Conservation (phyloP, 2,888 invertebrate genomes). For the Spisula subtruncata region DNA sequence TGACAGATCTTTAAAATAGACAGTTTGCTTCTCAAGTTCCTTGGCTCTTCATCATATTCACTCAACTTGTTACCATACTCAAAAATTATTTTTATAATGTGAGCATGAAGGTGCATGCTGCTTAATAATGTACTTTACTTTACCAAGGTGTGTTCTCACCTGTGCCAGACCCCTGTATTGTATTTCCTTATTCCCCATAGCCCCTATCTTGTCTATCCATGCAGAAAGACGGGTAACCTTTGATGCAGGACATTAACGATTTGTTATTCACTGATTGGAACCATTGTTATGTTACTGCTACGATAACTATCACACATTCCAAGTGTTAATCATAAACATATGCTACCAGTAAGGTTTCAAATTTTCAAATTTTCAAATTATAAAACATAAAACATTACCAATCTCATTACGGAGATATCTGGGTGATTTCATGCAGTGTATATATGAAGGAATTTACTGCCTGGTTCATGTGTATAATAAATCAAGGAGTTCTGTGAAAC, state of each 20-base stretch:
- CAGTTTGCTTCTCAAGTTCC: no score
- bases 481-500: background rate
- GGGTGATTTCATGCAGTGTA: background rate
- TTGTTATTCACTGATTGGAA: background rate
- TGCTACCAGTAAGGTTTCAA: background rate
- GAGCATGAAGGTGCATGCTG: background rate
- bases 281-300: background rate
- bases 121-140: background rate
- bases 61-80: no score
- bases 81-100: background rate
- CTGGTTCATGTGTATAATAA: no score
- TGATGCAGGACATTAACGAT: background rate
- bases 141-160: background rate
- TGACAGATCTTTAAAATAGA: no score
- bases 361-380: conserved; percentile 22
- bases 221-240: background rate
- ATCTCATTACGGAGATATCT: background rate
- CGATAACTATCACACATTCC: conserved; percentile 10
- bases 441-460: conserved; percentile 1
- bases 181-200: background rate
- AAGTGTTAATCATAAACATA: background rate
- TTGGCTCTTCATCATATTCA: no score
- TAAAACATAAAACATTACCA: background rate
- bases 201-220: conserved; percentile 7
- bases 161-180: background rate